A percentile compares a stretch with the other conserved stretches of the same genome.
Conservation (phyloP, 2,113 vertebrate genomes). For the Nesogale talazaci region DNA sequence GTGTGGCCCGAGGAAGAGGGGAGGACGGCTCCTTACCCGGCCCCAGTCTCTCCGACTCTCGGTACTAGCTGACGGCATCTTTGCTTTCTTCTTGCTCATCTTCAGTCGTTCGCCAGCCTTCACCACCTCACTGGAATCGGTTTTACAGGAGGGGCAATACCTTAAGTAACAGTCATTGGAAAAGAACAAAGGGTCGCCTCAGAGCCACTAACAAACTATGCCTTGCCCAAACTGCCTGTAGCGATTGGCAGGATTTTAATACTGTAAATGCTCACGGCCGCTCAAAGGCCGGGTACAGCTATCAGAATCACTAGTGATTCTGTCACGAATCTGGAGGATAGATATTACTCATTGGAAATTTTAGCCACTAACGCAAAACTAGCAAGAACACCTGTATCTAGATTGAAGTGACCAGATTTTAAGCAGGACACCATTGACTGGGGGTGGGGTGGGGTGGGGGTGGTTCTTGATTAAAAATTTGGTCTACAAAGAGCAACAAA, state of each 20-base stretch:
- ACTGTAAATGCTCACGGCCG: conserved; percentile 27
- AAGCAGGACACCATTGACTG: no score
- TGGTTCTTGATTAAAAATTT: no score
- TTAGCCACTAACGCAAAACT: conserved; percentile 31
- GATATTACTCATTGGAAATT: conserved; percentile 26
- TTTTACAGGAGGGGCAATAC: conserved; percentile 99
- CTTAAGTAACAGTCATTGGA: conserved; percentile 83
- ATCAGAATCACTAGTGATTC: conserved; percentile 26
- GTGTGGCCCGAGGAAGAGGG: neutral
- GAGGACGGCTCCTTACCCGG: conserved; percentile 89
- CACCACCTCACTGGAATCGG: conserved; percentile 97
- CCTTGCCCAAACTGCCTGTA: neutral
- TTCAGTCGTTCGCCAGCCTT: conserved; percentile 98
- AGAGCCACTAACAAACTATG: conserved; percentile 7
- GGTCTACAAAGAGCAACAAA: no score
- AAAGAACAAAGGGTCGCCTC: conserved; percentile 23
- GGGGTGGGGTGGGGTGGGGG: no score
- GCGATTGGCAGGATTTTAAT: no score
- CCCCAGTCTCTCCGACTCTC: conserved; percentile 99
- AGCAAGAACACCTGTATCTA: conserved; percentile 39
- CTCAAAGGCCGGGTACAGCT: conserved; percentile 19
- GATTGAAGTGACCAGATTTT: no score
- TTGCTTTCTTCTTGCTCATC: conserved; percentile 99
- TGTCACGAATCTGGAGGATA: neutral
- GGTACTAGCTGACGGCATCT: conserved; percentile 98